phyloP scores from a whole-genome alignment of 2,888 invertebrate species.

The Hemaris fuciformis region DNA sequence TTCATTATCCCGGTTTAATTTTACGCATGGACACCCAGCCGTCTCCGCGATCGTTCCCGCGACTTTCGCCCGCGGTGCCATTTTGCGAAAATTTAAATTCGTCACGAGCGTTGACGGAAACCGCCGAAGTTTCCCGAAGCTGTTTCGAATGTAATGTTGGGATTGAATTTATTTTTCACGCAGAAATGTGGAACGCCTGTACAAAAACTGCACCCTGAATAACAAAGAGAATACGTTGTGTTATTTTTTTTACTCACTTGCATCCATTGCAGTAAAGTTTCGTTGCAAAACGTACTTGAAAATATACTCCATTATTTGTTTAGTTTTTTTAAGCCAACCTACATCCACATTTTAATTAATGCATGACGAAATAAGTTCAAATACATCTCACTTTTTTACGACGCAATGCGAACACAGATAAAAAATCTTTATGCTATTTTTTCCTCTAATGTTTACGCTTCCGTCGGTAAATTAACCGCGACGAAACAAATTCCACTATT shows the following conservation, averaged over 20 bases:
- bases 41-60: slow-evolving; percentile 50
- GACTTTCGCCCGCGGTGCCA: slow-evolving; percentile 40
- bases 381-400: background rate
- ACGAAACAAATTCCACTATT: background rate
- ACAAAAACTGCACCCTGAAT: background rate
- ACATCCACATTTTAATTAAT: background rate
- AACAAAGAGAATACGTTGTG: background rate
- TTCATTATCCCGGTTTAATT: slow-evolving; percentile 79
- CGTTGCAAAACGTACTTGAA: background rate
- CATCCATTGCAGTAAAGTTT: background rate
- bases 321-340: background rate
- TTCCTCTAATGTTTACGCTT: background rate
- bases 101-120: slow-evolving; percentile 43
- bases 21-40: slow-evolving; percentile 75
- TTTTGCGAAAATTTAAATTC: slow-evolving; percentile 51
- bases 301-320: background rate
- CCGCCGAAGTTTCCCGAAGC: slow-evolving; percentile 31
- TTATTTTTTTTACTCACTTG: background rate
- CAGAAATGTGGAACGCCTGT: background rate
- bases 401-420: background rate
- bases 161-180: background rate
- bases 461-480: background rate
- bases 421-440: background rate
- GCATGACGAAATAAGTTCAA: background rate
- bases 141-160: slow-evolving; percentile 22